phyloP scores from a whole-genome alignment of 2,797 vertebrate species.

The Tadarida brasiliensis region DNA sequence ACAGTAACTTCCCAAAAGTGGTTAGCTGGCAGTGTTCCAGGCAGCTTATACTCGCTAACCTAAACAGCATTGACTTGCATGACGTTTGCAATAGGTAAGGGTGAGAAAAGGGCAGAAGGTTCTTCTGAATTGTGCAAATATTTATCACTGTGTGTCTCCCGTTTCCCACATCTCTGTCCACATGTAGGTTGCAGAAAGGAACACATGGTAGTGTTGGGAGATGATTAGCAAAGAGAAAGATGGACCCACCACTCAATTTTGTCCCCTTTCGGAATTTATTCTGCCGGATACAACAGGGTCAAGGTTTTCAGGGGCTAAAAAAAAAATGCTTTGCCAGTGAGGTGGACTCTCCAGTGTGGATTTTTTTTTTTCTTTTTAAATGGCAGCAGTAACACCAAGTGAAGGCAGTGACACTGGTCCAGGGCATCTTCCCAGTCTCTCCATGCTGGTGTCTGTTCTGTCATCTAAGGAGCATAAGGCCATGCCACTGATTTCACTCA shows the following conservation, averaged over 20 bases:
- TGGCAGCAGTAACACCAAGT: not conserved
- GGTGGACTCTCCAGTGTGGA: not conserved
- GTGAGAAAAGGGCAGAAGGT: not conserved
- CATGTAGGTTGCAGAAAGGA: not conserved
- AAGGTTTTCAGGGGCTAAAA: not conserved
- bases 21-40: not conserved
- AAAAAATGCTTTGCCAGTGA: not conserved
- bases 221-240: not conserved
- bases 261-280: not conserved
- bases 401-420: not conserved
- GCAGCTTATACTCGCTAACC: not conserved
- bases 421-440: not conserved
- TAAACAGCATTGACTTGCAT: not conserved
- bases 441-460: not conserved
- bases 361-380: not conserved
- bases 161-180: not conserved
- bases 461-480: not conserved
- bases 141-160: not conserved
- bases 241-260: not conserved
- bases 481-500: not conserved
- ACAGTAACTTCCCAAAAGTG: not conserved
- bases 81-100: accelerated
- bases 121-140: not conserved
- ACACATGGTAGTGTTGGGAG: not conserved
- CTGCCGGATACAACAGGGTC: not conserved